Percentiles rank a stretch among this genome's conserved stretches.
phyloP scores from a whole-genome alignment of 2,888 invertebrate species.

The Ceratothoa steindachneri region DNA sequence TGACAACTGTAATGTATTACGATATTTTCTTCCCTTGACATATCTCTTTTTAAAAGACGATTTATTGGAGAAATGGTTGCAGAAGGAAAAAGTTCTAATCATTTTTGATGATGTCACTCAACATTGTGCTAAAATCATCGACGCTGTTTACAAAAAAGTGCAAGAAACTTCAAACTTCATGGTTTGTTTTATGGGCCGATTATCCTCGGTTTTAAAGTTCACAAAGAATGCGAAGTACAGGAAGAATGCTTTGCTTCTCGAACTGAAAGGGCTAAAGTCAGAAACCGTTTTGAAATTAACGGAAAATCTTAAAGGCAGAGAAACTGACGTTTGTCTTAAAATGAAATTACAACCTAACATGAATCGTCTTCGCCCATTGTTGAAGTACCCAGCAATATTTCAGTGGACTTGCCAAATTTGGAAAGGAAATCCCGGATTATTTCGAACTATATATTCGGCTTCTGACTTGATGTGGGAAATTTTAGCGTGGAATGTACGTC shows the following conservation, averaged over 20 bases:
- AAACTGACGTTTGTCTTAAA: conserved; percentile 4
- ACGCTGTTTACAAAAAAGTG: neutral
- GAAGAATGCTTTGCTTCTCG: neutral
- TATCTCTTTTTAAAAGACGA: conserved; percentile 12
- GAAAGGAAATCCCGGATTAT: neutral
- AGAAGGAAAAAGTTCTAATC: conserved; percentile 14
- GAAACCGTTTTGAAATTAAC: neutral
- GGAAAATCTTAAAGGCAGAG: conserved; percentile 2
- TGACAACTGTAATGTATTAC: neutral
- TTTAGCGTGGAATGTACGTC: conserved; percentile 2
- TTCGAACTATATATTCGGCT: conserved; percentile 24
- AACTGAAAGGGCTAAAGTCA: conserved; percentile 12
- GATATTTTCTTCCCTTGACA: conserved; percentile 22
- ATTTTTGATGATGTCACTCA: conserved; percentile 39
- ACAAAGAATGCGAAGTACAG: neutral
- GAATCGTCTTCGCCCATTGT: conserved; percentile 21
- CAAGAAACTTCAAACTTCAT: neutral
- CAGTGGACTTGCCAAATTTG: conserved; percentile 22
- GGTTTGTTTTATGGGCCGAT: neutral
- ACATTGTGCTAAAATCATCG: neutral
- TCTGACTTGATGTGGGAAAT: conserved; percentile 38
- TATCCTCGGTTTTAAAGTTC: neutral
- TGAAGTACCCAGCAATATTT: conserved; percentile 28
- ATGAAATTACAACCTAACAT: conserved; percentile 23
- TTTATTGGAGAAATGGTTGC: conserved; percentile 14